Evolutionary conservation across 2,888 invertebrate species (phyloP).

Genomic region (Aspidapion aeneum): DNA sequence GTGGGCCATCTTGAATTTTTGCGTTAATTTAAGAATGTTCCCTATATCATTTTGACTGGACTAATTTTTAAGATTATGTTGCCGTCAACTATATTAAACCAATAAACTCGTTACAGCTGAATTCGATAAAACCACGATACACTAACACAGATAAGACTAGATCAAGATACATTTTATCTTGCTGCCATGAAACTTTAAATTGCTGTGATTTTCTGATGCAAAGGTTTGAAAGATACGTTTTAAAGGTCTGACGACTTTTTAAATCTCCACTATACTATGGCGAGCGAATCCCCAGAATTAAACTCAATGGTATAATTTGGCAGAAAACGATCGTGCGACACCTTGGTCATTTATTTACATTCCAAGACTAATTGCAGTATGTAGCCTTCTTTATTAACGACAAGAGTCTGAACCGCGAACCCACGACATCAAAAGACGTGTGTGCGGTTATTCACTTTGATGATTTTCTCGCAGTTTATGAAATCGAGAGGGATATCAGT

Average conservation of each 20-base stretch:
- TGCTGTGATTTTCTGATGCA: background rate
- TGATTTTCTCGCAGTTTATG: background rate
- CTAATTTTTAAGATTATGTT: no score
- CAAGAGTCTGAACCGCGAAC: constrained; percentile 18
- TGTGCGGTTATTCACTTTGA: background rate
- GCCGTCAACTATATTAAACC: no score
- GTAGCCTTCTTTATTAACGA: constrained; percentile 23
- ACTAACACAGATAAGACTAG: no score
- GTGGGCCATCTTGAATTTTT: no score
- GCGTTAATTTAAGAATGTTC: no score
- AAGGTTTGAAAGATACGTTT: background rate
- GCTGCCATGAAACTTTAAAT: background rate
- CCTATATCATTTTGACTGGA: no score
- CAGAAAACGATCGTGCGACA: background rate
- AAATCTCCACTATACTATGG: background rate
- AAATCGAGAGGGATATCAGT: background rate
- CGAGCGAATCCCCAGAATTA: background rate
- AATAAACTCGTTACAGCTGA: no score
- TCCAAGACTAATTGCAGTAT: constrained; percentile 24
- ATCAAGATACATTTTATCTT: no score
- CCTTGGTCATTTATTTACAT: constrained; percentile 23
- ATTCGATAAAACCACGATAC: no score
- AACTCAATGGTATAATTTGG: background rate
- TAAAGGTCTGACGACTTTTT: background rate
- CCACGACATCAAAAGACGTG: constrained; percentile 20